Base-by-base conservation (phyloP, 2,113 vertebrate species). In the Hemiscyllium ocellatum region DNA sequence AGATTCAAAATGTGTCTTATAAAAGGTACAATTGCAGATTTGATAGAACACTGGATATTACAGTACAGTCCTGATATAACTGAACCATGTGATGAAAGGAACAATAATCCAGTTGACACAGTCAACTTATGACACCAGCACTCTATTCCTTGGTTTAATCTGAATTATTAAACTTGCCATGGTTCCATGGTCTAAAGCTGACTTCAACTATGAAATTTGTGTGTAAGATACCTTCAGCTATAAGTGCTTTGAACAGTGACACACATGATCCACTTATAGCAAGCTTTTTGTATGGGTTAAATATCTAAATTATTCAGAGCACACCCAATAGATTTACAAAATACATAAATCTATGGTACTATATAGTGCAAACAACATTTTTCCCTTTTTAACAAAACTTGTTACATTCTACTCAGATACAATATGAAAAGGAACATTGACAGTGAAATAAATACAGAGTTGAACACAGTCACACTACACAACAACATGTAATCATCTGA, bases 401-500 rank as follows among this genome's bases (percentile, higher is more conserved):
- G 22, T 94, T 94, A 94, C 66, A 94, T 94, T 94, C 90, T 93
- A 66, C 56, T 47, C 65, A n/a, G 90, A 61, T 93, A 66, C 61
- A 68, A 66, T 93, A 68, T n/a, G 37, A 93, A 93, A 93, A 65
- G 61, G n/a, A 93, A 66, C 65, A 93, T 93, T 66, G 24, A 26
- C n/a, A 90, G 61, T 90, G 26, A 90, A 90, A 89, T 89, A n/a
- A 94, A 94, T 94, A 70, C 56, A 52, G 50, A 52, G 29, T 61
- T 90, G 87, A 90, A 90, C 52, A 90, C 29, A 90, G 61, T 90
- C 2, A 90, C 37, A 13, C 91, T 47, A n/a, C 37, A 94, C 37
- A 69, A 24, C n/a, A 93, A 93, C 37, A 42, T 69, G 17, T 47
- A 94, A 94, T 70, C n/a, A 70, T 15, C n/a, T 69, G 66, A 94